A percentile compares a stretch with the other conserved stretches of the same genome.
Evolutionary conservation across 2,888 invertebrate species (phyloP).

Genomic region (Napeogenes inachia): DNA sequence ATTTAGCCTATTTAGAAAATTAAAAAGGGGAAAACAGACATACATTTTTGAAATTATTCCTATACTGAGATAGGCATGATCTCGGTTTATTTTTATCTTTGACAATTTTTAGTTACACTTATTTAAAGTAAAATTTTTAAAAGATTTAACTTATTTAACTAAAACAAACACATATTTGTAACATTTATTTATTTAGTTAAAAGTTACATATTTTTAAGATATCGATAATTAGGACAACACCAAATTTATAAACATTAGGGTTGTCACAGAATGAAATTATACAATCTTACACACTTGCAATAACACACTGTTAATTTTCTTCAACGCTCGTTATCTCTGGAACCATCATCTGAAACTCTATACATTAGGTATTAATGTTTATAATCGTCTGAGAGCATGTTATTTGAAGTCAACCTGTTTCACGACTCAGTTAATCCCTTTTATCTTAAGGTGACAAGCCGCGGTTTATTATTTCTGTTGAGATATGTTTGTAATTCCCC

Average conservation of each 20-base stretch:
- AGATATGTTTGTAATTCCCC: conserved; percentile 57
- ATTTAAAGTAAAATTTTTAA: no score
- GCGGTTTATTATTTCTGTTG: conserved; percentile 69
- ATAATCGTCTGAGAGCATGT: conserved; percentile 5
- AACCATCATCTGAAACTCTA: conserved; percentile 33
- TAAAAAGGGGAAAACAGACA: no score
- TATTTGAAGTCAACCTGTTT: conserved; percentile 56
- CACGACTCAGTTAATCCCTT: conserved; percentile 65
- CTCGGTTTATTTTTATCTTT: no score
- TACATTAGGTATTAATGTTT: conserved; percentile 12
- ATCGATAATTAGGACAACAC: conserved; percentile 43
- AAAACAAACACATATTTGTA: no score
- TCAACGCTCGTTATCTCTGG: conserved; percentile 36
- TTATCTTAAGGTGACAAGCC: conserved; percentile 71
- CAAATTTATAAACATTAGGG: conserved; percentile 51
- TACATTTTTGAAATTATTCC: no score
- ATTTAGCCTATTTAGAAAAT: no score
- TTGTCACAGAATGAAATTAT: conserved; percentile 71
- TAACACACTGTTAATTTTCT: conserved; percentile 65
- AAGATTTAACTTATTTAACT: no score
- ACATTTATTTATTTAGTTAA: no score
- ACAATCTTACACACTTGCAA: conserved; percentile 67
- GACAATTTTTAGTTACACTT: no score
- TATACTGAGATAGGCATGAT: no score
- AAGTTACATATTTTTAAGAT: conserved; percentile 2